Base-by-base conservation (phyloP, 2,888 invertebrate species). In the Stenurella melanura region DNA sequence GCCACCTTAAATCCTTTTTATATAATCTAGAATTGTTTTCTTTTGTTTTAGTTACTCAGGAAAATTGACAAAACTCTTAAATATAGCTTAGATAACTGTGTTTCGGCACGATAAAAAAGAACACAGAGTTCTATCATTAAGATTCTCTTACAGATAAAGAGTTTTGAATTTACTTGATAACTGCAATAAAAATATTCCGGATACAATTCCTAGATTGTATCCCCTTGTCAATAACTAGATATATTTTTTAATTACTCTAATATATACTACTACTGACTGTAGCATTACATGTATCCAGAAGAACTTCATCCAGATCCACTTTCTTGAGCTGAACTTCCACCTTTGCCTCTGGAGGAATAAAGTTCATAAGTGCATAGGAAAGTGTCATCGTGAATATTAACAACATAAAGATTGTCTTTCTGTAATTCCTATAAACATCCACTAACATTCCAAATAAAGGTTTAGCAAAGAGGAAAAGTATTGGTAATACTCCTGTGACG, bases 391-490 rank as follows among this genome's bases (percentile, higher is more conserved):
- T 80, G 0, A 91, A 81, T 63, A 96, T 92, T 0, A 96, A 88
- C 0, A 90, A 82, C 87, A 95, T 92, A 85, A 96, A 96, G 70
- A 96, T 93, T 0, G 92, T 85, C 88, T 96, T 96, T 80, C 96
- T 92, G 83, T 91, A 91, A 6, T 89, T 87, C 90, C 93, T 91
- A 89, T 94, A 95, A 80, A 93, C 93, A 86, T 96, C 96, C 0
- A 94, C 94, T 0, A 96, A 84, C 78, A 94, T 93, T 4, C 96
- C 96, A 85, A 96, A 94, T 0, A 92, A 83, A 0, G 96, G 96
- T 87, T 96, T 96, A 0, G 95, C 94, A 0, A 94, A 86, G 0
- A 96, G 92, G 91, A 95, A 96, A 56, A 95, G 89, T n/a, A 96
- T 90, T 0, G 96, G 96, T 77, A 96, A 88, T 1, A 95, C 90